These are phyloP conservation scores for Serilophus lunatus DNA, from an alignment of 2,113 vertebrate genomes.

Conservation along the genomic window DNA sequence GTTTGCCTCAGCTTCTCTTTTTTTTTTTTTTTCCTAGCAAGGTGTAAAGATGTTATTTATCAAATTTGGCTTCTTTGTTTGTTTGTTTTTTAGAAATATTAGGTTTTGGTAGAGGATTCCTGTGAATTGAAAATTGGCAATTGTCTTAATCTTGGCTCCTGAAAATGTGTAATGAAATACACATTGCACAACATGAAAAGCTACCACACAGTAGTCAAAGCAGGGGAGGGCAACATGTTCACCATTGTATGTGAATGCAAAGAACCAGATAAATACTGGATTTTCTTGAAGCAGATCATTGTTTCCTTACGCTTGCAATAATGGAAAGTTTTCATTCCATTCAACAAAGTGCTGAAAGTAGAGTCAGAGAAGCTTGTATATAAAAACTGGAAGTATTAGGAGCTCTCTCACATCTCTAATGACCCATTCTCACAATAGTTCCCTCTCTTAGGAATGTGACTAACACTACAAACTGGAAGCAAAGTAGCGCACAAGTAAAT, in stretches of 20 bases:
- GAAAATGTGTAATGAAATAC: not conserved
- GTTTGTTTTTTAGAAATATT: not conserved
- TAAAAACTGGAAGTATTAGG: not conserved
- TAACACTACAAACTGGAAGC: not conserved
- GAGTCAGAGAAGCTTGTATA: not conserved
- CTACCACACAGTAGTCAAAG: not conserved
- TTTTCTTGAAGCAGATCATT: not conserved
- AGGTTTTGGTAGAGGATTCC: not conserved
- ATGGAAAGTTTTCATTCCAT: not conserved
- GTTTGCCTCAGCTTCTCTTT: not conserved
- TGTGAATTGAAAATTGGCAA: not conserved
- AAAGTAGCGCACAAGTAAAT: not conserved
- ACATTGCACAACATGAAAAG: not conserved
- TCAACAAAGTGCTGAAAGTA: not conserved
- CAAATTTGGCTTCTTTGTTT: not conserved
- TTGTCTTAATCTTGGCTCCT: not conserved
- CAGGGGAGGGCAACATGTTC: not conserved
- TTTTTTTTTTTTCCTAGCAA: not conserved
- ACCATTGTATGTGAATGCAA: fast-evolving
- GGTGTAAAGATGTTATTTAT: not conserved
- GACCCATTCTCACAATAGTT: fast-evolving
- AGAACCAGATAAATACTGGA: not conserved
- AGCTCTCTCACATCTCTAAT: fast-evolving
- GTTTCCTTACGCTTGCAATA: not conserved
- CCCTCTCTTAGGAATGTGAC: not conserved